These are phyloP conservation scores for Drosophila varians DNA, from an alignment of 1,140 invertebrate genomes.

Conservation along the genomic window DNA sequence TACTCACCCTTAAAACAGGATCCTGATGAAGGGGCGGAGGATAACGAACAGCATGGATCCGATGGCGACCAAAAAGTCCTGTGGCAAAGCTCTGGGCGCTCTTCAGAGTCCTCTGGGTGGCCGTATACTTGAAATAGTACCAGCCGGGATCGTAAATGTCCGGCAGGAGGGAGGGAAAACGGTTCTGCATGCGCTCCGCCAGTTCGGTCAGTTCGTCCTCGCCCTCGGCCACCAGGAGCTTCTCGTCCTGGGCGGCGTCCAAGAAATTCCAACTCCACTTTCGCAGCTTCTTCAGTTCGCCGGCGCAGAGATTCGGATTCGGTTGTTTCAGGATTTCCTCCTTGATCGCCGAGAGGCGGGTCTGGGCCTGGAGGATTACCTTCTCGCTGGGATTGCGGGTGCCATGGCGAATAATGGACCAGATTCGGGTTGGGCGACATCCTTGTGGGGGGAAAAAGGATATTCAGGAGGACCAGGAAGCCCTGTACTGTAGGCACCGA, in stretches of 20 bases:
- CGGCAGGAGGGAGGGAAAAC: slow-evolving; percentile 87
- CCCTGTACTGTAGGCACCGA: slow-evolving; percentile 1
- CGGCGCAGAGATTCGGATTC: slow-evolving; percentile 54
- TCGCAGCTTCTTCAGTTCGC: slow-evolving; percentile 83
- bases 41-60: slow-evolving; percentile 86
- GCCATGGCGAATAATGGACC: slow-evolving; percentile 88
- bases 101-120: slow-evolving; percentile 88
- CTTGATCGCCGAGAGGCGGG: slow-evolving; percentile 84
- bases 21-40: slow-evolving; percentile 87
- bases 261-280: slow-evolving; percentile 85
- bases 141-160: slow-evolving; percentile 85
- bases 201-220: slow-evolving; percentile 88
- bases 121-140: slow-evolving; percentile 90
- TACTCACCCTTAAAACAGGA: slow-evolving; percentile 89
- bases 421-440: slow-evolving; percentile 86
- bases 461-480: slow-evolving; percentile 40
- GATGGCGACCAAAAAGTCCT: slow-evolving; percentile 89
- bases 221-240: slow-evolving; percentile 87
- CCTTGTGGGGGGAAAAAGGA: slow-evolving; percentile 79
- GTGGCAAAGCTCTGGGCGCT: slow-evolving; percentile 90
- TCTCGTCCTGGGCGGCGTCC: slow-evolving; percentile 84
- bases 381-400: slow-evolving; percentile 87
- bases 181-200: slow-evolving; percentile 87
- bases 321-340: slow-evolving; percentile 84
- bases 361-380: slow-evolving; percentile 84